Base-by-base conservation (phyloP, 2,113 vertebrate genomes). In the Bubo bubo region DNA sequence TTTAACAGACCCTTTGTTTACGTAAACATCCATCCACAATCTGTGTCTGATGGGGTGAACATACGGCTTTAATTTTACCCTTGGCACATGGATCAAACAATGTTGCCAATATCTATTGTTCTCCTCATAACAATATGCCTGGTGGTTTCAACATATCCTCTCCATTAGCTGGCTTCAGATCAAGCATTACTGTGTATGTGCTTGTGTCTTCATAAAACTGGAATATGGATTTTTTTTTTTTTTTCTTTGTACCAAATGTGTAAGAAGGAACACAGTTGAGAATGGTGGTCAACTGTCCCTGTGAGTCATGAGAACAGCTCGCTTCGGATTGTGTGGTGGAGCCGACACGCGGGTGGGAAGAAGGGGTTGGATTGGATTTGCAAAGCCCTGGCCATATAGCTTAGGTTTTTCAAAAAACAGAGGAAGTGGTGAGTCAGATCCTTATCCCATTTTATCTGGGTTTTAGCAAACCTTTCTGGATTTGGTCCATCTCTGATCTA, bases 31-130 rank as follows among this genome's bases (percentile, higher is more conserved):
- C 82, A 96, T 98, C 94, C 95, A 96, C 94, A 95, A 97, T 97
- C 94, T 96, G 93, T 95, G 92, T 97, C 92, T 95, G 94, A 96
- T 16, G 70, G 95, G 94, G 90, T 92, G 88, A 97, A 93, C 98
- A 98, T 97, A 97, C 86, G 97, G 97, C 95, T 98, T 97, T 98
- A 97, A 98, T 98, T 98, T 98, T 97, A 95, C 97, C 97, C 95
- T 98, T 98, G 98, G 98, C 97, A 95, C 92, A 66, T 41, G 97
- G 97, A 98, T 97, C 97, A 98, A 98, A 98, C 97, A 88, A 97
- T 93, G 91, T 97, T 98, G 95, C 97, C 97, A 98, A 82, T 98
- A 98, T 98, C 97, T 98, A 96, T 97, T 98, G 96, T 98, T 98
- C 96, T 98, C 96, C 97, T 98, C 96, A 95, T 97, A 98, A 98